These are phyloP conservation scores for Sipha maydis DNA, from an alignment of 2,888 invertebrate genomes.

Conservation along the genomic window DNA sequence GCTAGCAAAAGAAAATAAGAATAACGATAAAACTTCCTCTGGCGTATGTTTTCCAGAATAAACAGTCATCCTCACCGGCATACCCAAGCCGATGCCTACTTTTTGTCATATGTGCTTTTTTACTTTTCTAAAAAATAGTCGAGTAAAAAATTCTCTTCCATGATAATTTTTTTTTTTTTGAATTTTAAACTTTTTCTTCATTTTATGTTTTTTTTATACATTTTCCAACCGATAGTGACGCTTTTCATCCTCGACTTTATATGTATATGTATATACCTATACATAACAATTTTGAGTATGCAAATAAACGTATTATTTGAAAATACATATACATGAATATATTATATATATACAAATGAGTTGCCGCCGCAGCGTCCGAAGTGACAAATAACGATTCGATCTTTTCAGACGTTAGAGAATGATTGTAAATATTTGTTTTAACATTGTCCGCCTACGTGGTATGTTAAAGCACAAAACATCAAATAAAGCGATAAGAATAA, in stretches of 20 bases:
- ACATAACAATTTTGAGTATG: neutral
- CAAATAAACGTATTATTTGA: slow-evolving; percentile 19
- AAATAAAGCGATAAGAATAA: slow-evolving; percentile 15
- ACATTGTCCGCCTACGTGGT: neutral
- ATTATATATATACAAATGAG: neutral
- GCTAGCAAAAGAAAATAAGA: neutral
- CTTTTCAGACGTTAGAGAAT: slow-evolving; percentile 1
- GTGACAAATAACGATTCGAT: neutral
- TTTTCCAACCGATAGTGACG: slow-evolving; percentile 5
- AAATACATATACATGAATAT: too few relatives aligned
- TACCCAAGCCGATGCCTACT: neutral
- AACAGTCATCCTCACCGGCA: slow-evolving; percentile 22
- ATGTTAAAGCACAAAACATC: neutral
- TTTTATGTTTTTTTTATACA: slow-evolving; percentile 21
- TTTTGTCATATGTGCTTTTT: slow-evolving; percentile 17
- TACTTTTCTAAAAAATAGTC: slow-evolving; percentile 9
- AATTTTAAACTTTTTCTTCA: neutral
- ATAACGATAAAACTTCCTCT: slow-evolving; percentile 24
- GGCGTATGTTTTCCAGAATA: slow-evolving; percentile 23
- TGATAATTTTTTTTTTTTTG: neutral
- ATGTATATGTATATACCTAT: too few relatives aligned
- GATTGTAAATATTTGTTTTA: slow-evolving; percentile 25
- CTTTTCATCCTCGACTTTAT: neutral
- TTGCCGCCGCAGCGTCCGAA: neutral
- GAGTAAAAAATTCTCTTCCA: slow-evolving; percentile 32